Conservation (phyloP, 2,113 vertebrate species). For the Todiramphus saurophagus region DNA sequence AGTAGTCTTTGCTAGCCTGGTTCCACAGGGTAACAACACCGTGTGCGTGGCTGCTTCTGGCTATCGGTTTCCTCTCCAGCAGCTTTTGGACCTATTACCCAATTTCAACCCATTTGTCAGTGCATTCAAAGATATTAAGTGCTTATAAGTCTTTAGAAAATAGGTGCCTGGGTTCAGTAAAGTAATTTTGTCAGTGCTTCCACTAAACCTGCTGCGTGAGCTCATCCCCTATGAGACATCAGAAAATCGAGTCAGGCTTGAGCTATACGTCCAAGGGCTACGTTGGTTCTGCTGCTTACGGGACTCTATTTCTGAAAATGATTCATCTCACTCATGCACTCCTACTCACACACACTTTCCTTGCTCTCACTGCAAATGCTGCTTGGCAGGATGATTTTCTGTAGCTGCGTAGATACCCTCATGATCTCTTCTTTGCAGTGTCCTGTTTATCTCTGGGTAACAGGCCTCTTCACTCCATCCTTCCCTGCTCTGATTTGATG, state of each 20-base stretch:
- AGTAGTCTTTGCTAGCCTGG: neutral
- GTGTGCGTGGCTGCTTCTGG: neutral
- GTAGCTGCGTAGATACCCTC: neutral
- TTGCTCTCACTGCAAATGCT: neutral
- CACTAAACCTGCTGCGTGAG: neutral
- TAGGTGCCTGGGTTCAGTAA: neutral
- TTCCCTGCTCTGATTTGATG: neutral
- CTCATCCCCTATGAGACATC: slow-evolving; percentile 1
- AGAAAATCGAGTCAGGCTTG: neutral
- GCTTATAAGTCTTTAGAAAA: neutral
- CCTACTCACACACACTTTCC: slow-evolving; percentile 20
- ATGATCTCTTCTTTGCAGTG: neutral
- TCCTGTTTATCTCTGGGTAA: neutral
- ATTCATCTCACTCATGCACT: neutral
- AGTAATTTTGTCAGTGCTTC: slow-evolving; percentile 1
- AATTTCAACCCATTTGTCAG: neutral
- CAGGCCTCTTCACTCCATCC: neutral
- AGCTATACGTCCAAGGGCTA: neutral
- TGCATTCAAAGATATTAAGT: neutral
- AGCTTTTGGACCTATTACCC: neutral
- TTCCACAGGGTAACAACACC: neutral
- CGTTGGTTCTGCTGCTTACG: neutral
- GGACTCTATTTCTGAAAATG: slow-evolving; percentile 2
- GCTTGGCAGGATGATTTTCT: neutral
- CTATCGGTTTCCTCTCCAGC: neutral